A percentile compares a stretch with the other conserved stretches of the same genome.
Evolutionary conservation across 2,888 invertebrate species (phyloP).

Genomic region (Oscheius sp.): DNA sequence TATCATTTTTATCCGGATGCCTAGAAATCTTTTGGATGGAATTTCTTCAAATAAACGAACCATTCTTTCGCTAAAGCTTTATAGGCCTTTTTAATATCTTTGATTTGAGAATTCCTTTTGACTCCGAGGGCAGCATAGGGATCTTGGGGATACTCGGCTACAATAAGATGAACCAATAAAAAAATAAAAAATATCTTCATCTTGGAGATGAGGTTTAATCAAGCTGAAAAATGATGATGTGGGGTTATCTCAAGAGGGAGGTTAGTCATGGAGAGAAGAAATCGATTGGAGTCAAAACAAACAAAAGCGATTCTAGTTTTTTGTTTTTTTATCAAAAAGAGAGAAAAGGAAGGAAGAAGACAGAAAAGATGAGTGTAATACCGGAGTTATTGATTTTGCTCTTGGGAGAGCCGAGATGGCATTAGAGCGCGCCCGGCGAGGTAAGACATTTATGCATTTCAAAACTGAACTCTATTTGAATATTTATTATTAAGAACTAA

Average conservation of each 20-base stretch:
- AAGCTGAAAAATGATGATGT: neutral
- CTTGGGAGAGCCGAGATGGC: slow-evolving; percentile 21
- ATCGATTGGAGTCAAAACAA: neutral
- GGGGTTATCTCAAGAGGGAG: neutral
- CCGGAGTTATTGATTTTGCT: slow-evolving; percentile 17
- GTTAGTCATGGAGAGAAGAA: too few relatives aligned
- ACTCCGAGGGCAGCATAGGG: slow-evolving; percentile 78
- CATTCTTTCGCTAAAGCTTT: slow-evolving; percentile 89
- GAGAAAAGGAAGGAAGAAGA: neutral
- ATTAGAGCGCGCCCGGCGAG: slow-evolving; percentile 1
- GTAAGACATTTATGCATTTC: neutral
- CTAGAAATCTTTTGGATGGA: slow-evolving; percentile 42
- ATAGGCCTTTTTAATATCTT: slow-evolving; percentile 88
- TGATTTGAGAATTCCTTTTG: slow-evolving; percentile 79
- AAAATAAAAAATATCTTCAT: slow-evolving; percentile 14
- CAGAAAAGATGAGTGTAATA: neutral
- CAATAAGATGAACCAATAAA: neutral
- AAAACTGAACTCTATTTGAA: neutral
- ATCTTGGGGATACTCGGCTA: slow-evolving; percentile 36
- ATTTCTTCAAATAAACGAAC: slow-evolving; percentile 73
- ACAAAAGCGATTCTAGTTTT: neutral
- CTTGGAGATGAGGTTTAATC: slow-evolving; percentile 11
- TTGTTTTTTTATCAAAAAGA: neutral
- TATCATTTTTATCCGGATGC: slow-evolving; percentile 68
- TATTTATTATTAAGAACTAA: neutral